phyloP scores from a whole-genome alignment of 1,140 invertebrate species.

The Neotoxoptera formosana region DNA sequence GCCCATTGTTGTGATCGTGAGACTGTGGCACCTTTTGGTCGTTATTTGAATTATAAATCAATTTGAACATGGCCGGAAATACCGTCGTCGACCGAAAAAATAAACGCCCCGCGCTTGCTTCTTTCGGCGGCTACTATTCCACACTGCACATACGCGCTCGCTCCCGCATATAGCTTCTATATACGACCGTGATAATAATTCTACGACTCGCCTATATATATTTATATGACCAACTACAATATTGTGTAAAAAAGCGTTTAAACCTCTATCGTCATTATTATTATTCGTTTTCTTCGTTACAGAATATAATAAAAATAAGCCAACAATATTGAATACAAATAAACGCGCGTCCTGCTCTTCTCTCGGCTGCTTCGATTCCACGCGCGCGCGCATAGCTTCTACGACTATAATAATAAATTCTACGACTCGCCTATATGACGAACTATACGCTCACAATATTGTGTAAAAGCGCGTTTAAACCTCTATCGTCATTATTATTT shows the following conservation, averaged over 20 bases:
- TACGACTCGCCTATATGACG: too few species aligned
- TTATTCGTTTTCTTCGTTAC: not conserved
- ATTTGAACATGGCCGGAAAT: slow-evolving; percentile 54
- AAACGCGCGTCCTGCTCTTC: too few species aligned
- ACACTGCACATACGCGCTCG: not conserved
- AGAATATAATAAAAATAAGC: too few species aligned
- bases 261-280: not conserved
- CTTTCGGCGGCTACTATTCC: slow-evolving; percentile 8
- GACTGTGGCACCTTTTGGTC: slow-evolving; percentile 57
- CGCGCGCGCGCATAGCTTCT: too few species aligned
- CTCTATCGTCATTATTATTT: too few species aligned
- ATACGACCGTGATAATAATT: too few species aligned
- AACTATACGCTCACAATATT: too few species aligned
- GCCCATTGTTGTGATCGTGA: slow-evolving; percentile 57
- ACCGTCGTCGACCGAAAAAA: slow-evolving; percentile 51
- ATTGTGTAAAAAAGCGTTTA: not conserved
- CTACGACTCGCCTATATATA: not conserved
- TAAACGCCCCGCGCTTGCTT: slow-evolving; percentile 37
- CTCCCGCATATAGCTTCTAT: not conserved
- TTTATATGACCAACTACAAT: not conserved
- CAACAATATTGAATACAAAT: too few species aligned
- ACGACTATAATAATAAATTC: too few species aligned
- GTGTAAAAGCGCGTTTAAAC: too few species aligned
- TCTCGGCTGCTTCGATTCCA: too few species aligned
- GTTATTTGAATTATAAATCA: slow-evolving; percentile 58